Evolutionary conservation across 53 echinoderm and acorn worm species (phyloP).

Genomic region (Antedon mediterranea): DNA sequence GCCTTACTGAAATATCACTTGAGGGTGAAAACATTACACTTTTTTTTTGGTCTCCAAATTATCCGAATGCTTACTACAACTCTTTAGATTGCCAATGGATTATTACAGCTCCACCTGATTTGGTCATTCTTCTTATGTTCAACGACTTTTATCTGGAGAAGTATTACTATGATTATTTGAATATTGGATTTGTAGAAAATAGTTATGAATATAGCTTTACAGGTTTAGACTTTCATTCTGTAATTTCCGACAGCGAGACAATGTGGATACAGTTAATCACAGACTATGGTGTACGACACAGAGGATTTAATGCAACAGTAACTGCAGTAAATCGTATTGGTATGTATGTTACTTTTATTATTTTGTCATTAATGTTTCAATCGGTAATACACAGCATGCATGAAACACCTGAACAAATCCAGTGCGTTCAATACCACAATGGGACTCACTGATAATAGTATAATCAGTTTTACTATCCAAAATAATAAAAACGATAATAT

Average conservation of each 20-base stretch:
- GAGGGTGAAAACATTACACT: no score
- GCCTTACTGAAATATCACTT: no score
- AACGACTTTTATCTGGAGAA: background rate
- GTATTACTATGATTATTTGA: background rate
- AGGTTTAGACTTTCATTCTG: background rate
- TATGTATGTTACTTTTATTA: no score
- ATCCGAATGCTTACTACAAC: background rate
- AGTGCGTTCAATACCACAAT: no score
- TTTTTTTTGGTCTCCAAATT: background rate
- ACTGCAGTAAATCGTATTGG: background rate
- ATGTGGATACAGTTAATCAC: constrained; percentile 17
- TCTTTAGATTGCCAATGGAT: background rate
- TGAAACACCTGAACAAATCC: no score
- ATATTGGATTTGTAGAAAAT: background rate
- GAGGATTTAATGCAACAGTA: constrained; percentile 24
- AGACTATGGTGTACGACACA: constrained; percentile 16
- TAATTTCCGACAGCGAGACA: constrained; percentile 5
- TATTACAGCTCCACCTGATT: background rate
- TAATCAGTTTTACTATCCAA: no score
- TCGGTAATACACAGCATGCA: no score
- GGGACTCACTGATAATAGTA: no score
- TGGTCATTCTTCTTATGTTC: background rate
- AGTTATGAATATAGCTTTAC: no score
- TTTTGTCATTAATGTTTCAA: no score
- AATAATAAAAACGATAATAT: no score